Base-by-base conservation (phyloP, 2,797 vertebrate species). In the Alectoris magna region DNA sequence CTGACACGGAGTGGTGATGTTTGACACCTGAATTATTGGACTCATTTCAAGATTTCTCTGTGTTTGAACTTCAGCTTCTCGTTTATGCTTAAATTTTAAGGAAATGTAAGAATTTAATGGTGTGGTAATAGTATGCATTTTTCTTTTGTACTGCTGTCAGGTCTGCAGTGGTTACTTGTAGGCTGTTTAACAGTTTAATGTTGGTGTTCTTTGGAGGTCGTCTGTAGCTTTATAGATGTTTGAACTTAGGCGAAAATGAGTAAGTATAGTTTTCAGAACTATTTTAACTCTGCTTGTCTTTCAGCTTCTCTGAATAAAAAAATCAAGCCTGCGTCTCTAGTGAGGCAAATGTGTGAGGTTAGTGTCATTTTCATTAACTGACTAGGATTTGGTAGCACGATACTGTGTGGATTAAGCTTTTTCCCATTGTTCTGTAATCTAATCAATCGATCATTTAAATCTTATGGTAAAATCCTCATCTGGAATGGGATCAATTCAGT, bases 31-130 rank as follows among this genome's bases (percentile, higher is more conserved):
- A 67, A 78, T 88, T 82, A 73, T 87, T 88, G 78, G 76, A 72
- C 49, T 86, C 73, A 96, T 95, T 96, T 95, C 89, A 95, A 89
- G 64, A 46, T 92, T 88, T 90, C 53, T 68, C 55, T 9, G 8
- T 2, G 0, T 79, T 92, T 88, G 72, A 94, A 72, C 67, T 81
- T 55, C 66, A 73, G 31, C 38, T 86, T 88, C 79, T 84, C 75
- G 86, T 93, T 95, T 93, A 84, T 90, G 88, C 77, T 84, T 93
- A 80, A 0, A 14, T 36, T 86, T 87, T 90, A 67, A 91, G 87
- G 77, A 94, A 78, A 77, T 63, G 58, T 0, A 93, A 80, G 49
- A 21, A 39, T 90, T 86, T 49, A 43, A 19, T 86, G 86, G 34
- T 1, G 1, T 66, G 79, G 66, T 49, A 27, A 31, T 87, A n/a